A percentile compares a stretch with the other conserved stretches of the same genome.
phyloP scores from a whole-genome alignment of 2,888 invertebrate genomes.

The Acleris emargana region DNA sequence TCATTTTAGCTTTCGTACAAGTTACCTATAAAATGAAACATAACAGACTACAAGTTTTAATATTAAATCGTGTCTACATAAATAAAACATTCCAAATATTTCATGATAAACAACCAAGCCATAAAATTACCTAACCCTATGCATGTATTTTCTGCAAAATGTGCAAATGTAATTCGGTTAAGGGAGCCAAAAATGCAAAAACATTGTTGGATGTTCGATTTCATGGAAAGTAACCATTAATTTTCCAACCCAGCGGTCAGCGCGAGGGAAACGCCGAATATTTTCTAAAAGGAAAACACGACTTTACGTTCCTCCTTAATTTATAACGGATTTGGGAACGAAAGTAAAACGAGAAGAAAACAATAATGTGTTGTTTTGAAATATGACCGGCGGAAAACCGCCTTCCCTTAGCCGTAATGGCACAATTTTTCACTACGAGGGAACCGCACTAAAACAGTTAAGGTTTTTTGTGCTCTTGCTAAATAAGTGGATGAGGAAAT shows the following conservation, averaged over 20 bases:
- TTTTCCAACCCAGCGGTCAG: conserved; percentile 32
- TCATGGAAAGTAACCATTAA: conserved; percentile 26
- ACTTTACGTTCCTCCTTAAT: conserved; percentile 59
- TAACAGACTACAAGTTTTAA: too few species aligned
- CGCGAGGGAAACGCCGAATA: conserved; percentile 40
- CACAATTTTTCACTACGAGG: conserved; percentile 75
- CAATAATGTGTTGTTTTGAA: conserved; percentile 82
- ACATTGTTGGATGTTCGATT: conserved; percentile 12
- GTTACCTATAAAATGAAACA: too few species aligned
- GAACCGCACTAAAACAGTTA: conserved; percentile 68
- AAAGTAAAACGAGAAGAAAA: conserved; percentile 72
- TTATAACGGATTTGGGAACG: conserved; percentile 70
- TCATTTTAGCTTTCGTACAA: not conserved
- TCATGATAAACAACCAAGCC: too few species aligned
- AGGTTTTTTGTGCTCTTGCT: conserved; percentile 50
- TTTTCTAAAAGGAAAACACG: conserved; percentile 50
- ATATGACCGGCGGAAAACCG: conserved; percentile 64
- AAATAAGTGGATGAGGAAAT: conserved; percentile 1
- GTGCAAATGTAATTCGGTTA: not conserved
- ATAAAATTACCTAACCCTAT: too few species aligned
- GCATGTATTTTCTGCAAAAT: not conserved
- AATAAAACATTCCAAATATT: too few species aligned
- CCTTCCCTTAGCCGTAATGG: conserved; percentile 67
- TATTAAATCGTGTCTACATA: too few species aligned
- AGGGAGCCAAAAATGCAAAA: conserved; percentile 9